phyloP scores from a whole-genome alignment of 2,888 invertebrate genomes.

The Drosophila rubida region DNA sequence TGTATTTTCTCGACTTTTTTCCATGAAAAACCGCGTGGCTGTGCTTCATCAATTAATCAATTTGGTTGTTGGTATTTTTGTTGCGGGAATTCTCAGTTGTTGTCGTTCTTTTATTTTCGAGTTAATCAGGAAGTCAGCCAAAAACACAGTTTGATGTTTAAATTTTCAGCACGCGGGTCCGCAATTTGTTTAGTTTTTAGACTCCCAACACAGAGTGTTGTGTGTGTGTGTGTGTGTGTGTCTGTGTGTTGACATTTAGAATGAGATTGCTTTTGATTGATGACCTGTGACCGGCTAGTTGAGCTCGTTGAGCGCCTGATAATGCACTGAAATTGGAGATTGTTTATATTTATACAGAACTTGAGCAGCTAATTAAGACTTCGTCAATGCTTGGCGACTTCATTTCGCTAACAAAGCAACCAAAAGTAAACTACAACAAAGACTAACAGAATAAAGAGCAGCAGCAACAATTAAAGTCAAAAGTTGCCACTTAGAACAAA shows the following conservation, averaged over 20 bases:
- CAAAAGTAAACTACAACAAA: neutral
- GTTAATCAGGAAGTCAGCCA: constrained; percentile 73
- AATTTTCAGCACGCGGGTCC: constrained; percentile 62
- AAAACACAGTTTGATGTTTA: constrained; percentile 70
- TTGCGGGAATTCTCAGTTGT: constrained; percentile 45
- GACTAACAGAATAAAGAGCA: neutral
- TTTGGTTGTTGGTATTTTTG: constrained; percentile 62
- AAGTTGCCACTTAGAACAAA: neutral
- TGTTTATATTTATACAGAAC: constrained; percentile 18
- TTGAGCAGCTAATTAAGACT: constrained; percentile 25
- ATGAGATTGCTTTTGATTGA: constrained; percentile 67
- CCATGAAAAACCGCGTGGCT: constrained; percentile 65
- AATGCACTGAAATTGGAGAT: constrained; percentile 34
- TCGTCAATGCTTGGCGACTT: neutral
- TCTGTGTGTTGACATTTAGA: constrained; percentile 69
- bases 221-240: constrained; percentile 40
- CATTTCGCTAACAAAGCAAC: neutral
- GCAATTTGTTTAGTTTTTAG: constrained; percentile 70
- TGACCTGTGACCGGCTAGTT: constrained; percentile 52
- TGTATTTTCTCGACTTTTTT: constrained; percentile 32
- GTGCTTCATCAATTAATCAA: constrained; percentile 77
- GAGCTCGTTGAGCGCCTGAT: constrained; percentile 20
- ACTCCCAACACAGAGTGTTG: constrained; percentile 9
- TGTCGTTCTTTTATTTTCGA: constrained; percentile 54
- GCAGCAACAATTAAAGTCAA: neutral